Percentiles rank a stretch among this genome's conserved stretches.
Evolutionary conservation across 2,797 vertebrate genomes (phyloP).

Genomic region (Orestias chungarensis): DNA sequence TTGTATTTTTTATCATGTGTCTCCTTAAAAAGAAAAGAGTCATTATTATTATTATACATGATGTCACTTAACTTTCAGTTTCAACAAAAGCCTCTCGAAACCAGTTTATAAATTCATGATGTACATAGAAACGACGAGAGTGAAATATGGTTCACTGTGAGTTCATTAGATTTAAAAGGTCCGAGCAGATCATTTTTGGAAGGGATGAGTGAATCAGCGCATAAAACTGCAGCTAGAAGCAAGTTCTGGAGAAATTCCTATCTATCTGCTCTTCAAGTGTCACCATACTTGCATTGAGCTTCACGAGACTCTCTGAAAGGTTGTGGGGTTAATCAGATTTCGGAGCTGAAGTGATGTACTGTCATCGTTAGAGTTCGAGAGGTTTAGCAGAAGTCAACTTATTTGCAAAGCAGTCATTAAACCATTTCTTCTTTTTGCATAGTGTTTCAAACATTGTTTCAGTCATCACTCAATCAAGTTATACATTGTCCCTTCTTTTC

Average conservation of each 20-base stretch:
- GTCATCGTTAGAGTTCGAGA: background rate
- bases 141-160: background rate
- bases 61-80: background rate
- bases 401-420: background rate
- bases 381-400: background rate
- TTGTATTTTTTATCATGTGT: background rate
- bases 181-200: background rate
- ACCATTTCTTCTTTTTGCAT: background rate
- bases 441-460: background rate
- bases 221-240: constrained; percentile 9
- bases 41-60: too few relatives aligned
- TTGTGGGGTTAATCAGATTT: constrained; percentile 10
- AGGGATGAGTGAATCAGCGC: constrained; percentile 2
- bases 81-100: background rate
- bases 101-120: background rate
- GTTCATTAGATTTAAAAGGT: constrained; percentile 11
- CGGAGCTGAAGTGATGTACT: background rate
- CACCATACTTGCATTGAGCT: background rate
- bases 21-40: too few relatives aligned
- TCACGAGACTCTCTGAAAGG: background rate
- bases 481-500: background rate
- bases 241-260: background rate
- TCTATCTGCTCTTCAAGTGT: background rate
- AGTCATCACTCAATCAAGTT: background rate
- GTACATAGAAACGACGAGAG: background rate